These are phyloP conservation scores for Xiphias gladius DNA, from an alignment of 2,113 vertebrate species.

Conservation along the genomic window DNA sequence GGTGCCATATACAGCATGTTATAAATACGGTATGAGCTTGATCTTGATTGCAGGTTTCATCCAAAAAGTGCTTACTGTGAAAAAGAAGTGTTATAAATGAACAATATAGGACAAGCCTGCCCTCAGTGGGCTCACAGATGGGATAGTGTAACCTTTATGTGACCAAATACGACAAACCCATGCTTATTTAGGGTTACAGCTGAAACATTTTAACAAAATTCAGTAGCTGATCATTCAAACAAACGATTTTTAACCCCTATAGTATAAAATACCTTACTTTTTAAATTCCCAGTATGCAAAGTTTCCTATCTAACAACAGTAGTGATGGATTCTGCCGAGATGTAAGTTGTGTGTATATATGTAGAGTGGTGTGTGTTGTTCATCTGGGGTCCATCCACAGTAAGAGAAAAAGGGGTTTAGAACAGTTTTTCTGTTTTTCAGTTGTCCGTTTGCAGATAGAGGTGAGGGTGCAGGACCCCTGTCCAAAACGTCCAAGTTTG, in stretches of 20 bases:
- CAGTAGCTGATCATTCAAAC: background rate
- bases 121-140: background rate
- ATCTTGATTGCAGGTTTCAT: background rate
- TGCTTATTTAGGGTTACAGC: background rate
- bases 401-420: background rate
- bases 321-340: background rate
- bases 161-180: background rate
- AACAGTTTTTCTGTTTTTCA: conserved; percentile 14
- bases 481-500: conserved; percentile 48
- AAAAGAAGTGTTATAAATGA: background rate
- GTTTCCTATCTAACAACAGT: background rate
- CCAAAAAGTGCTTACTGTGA: background rate
- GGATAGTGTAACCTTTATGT: background rate
- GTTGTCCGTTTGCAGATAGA: conserved; percentile 65
- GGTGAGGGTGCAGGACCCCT: conserved; percentile 41
- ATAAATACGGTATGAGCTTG: background rate
- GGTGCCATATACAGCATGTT: background rate
- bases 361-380: background rate
- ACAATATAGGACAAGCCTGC: background rate
- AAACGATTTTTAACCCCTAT: background rate
- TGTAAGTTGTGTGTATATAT: background rate
- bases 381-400: background rate
- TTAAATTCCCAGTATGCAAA: background rate
- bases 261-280: background rate
- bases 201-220: background rate